These are phyloP conservation scores for Notiomystis cincta DNA, from an alignment of 2,113 vertebrate species.

Conservation along the genomic window DNA sequence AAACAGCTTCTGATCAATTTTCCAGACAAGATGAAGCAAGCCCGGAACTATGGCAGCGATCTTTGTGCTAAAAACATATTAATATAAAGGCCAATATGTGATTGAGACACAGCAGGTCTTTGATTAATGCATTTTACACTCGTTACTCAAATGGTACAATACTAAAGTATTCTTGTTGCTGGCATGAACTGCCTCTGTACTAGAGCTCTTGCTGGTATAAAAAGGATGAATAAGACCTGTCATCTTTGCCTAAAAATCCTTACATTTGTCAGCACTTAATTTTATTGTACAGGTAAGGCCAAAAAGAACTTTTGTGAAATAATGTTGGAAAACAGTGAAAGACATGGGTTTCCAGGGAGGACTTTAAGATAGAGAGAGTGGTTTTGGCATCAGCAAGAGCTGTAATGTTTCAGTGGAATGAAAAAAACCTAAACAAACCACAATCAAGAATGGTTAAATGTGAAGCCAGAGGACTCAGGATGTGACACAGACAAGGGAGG, in stretches of 20 bases:
- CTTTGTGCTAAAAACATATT: not conserved
- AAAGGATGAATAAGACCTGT: not conserved
- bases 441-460: not conserved
- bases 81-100: not conserved
- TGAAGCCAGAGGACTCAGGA: not conserved
- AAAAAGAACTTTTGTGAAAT: not conserved
- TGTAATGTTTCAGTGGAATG: not conserved
- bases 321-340: not conserved
- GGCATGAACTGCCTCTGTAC: not conserved
- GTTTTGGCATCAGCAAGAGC: not conserved
- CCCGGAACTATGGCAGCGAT: not conserved
- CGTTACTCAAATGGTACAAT: not conserved
- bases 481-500: not conserved
- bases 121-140: not conserved
- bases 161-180: not conserved
- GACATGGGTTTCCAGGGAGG: not conserved
- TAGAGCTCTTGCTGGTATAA: not conserved
- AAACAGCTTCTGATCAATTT: constrained; percentile 9
- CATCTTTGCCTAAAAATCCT: not conserved
- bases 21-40: not conserved
- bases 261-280: not conserved
- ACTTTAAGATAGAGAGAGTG: not conserved
- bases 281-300: not conserved
- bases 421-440: not conserved
- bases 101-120: not conserved